phyloP scores from a whole-genome alignment of 2,797 vertebrate genomes.

The Tokudaia muenninki region DNA sequence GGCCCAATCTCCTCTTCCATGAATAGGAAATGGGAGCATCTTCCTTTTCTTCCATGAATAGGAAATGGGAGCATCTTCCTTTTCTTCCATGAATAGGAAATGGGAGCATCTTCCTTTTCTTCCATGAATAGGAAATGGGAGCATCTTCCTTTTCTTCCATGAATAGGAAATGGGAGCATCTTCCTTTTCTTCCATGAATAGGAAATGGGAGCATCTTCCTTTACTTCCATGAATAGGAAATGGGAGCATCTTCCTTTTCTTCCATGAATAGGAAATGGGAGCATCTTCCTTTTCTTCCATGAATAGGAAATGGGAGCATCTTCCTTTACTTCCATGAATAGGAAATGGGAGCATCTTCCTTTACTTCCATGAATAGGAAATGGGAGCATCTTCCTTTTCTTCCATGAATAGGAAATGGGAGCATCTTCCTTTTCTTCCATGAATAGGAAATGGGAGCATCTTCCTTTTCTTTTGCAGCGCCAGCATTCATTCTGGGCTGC shows the following conservation, averaged over 20 bases:
- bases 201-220: too few species aligned
- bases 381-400: not conserved
- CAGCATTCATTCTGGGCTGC: not conserved
- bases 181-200: too few species aligned
- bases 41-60: slow-evolving; percentile 22
- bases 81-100: too few species aligned
- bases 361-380: slow-evolving; percentile 33
- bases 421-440: not conserved
- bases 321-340: not conserved
- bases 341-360: not conserved
- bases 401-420: slow-evolving; percentile 9
- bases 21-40: not conserved
- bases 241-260: too few species aligned
- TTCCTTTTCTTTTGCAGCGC: not conserved
- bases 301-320: not conserved
- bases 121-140: too few species aligned
- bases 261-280: not conserved
- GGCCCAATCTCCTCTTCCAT: not conserved
- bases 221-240: too few species aligned
- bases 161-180: too few species aligned
- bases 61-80: not conserved
- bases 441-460: not conserved
- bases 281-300: not conserved
- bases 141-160: too few species aligned
- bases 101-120: too few species aligned